Percentiles rank a stretch among this genome's conserved stretches.
These are phyloP conservation scores for Agonopterix heracliana DNA, from an alignment of 2,888 invertebrate genomes.

Conservation along the genomic window DNA sequence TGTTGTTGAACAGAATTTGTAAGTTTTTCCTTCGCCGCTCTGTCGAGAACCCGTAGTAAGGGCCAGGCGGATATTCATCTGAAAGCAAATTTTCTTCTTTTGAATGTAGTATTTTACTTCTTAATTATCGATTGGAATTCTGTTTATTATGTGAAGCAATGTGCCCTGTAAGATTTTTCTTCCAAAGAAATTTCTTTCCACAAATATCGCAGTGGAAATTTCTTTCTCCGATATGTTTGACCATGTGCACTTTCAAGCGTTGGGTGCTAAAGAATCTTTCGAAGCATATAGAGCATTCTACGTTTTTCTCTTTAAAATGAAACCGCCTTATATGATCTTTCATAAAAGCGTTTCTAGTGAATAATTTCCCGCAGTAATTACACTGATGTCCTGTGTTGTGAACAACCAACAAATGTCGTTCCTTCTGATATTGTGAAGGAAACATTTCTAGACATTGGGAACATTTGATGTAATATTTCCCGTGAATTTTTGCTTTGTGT, in stretches of 20 bases:
- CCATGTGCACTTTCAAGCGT: conserved; percentile 57
- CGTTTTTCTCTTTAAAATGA: conserved; percentile 57
- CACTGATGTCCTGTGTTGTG: conserved; percentile 53
- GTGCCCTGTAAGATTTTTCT: conserved; percentile 51
- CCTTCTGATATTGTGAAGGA: conserved; percentile 41
- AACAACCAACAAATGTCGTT: conserved; percentile 37
- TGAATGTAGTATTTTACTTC: conserved; percentile 28
- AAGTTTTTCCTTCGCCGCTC: conserved; percentile 57
- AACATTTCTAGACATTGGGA: conserved; percentile 48
- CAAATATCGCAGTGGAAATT: conserved; percentile 69
- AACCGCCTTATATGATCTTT: conserved; percentile 45
- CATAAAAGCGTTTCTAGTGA: conserved; percentile 50
- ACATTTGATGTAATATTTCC: conserved; percentile 42
- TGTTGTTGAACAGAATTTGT: conserved; percentile 60
- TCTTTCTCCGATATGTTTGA: conserved; percentile 62
- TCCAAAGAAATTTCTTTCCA: conserved; percentile 63
- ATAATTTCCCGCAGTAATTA: conserved; percentile 42
- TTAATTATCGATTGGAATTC: conserved; percentile 2
- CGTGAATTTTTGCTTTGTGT: conserved; percentile 41
- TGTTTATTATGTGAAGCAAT: background rate
- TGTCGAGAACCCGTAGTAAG: conserved; percentile 41
- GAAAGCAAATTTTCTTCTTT: conserved; percentile 58
- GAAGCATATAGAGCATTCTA: conserved; percentile 45
- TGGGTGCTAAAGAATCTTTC: conserved; percentile 48
- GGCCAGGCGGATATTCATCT: conserved; percentile 48